Base-by-base conservation (phyloP, 1,140 invertebrate genomes). In the Adelges cooleyi region DNA sequence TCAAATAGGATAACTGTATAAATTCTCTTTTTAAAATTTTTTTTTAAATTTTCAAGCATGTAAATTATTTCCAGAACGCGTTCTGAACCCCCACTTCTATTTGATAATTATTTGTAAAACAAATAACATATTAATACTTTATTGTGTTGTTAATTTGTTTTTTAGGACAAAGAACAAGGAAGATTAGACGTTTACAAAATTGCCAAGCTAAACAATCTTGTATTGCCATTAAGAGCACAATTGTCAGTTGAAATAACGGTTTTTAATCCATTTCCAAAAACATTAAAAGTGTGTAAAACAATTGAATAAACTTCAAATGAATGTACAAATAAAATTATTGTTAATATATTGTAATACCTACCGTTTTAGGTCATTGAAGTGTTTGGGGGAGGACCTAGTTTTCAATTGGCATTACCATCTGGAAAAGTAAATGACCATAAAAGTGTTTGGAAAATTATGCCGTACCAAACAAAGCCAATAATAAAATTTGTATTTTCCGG, bases 401-500 rank as follows among this genome's bases (percentile, higher is more conserved):
- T 62, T 62, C 56, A 62, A 0, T 15, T 62, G 33, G 46, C 40
- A 20, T 13, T 62, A 29, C 56, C 56, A 48, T 62, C 56, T 33
- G 56, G 56, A 15, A 40, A 62, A 48, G 46, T 62, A 42, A 42
- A 62, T 46, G 56, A 62, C 11, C 56, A 62, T 46, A 62, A 42
- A 62, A 62, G 29, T 48, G 56, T 62, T 48, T 62, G 56, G 56
- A 42, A 62, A 9, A 62, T 62, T 48, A 46, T 62, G 56, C 56
- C 56, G 29, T 62, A 62, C 15, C 56, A 62, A 48, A 46, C 56
- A 29, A 62, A 62, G 33, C 40, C 56, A 20, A 20, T 62, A 9
- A 62, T 62, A 29, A 17, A 42, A 46, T 62, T 62, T 3, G 46
- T 42, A 62, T 62, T 62, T 33, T 46, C 56, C 44, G 56, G 46